These are phyloP conservation scores for Fistularia tabacaria DNA, from an alignment of 2,797 vertebrate genomes.

Conservation along the genomic window DNA sequence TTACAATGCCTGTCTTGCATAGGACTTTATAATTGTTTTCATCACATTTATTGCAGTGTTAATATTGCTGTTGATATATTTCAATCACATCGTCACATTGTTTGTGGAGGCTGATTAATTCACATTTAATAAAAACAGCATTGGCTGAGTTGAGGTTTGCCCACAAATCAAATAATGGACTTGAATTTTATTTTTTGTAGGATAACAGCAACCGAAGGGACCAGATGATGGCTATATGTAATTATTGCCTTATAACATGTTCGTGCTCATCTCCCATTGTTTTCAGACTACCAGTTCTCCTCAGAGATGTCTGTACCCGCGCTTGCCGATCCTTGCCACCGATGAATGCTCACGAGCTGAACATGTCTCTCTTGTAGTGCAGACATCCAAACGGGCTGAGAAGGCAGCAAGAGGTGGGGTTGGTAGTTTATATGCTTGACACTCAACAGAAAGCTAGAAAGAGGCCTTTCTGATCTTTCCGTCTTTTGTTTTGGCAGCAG, in stretches of 20 bases:
- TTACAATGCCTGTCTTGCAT: no score
- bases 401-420: conserved; percentile 73
- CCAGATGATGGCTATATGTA: background rate
- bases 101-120: no score
- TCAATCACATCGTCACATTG: no score
- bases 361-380: conserved; percentile 64
- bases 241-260: conserved; percentile 11
- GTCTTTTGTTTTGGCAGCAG: conserved; percentile 39
- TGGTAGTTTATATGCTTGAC: conserved; percentile 11
- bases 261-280: conserved; percentile 14
- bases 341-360: conserved; percentile 66
- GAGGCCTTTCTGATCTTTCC: conserved; percentile 2
- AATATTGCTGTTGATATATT: no score
- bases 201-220: background rate
- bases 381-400: conserved; percentile 69
- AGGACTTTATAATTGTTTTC: no score
- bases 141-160: background rate
- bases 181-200: background rate
- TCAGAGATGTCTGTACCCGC: conserved; percentile 73
- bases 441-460: background rate
- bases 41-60: no score
- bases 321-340: conserved; percentile 76
- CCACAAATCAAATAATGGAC: background rate
- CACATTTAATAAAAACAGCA: no score
- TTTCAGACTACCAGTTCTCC: conserved; percentile 63